Evolutionary conservation across 2,797 vertebrate species (phyloP).

Genomic region (Enteromius paludinosus): DNA sequence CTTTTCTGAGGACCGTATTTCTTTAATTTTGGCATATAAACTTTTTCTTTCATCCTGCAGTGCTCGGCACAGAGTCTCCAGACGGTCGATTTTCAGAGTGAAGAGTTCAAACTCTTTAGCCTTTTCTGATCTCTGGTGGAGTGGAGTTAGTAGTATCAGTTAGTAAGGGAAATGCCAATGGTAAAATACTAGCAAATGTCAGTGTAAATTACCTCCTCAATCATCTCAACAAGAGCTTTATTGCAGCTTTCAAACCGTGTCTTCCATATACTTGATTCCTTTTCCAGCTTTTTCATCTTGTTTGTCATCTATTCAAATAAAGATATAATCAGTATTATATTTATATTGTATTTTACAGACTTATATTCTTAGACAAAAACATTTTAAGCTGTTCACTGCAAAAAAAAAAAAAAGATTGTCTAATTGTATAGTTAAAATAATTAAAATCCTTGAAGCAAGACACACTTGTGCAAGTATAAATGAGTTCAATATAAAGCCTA

Average conservation of each 20-base stretch:
- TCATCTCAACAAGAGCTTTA: conserved; percentile 92
- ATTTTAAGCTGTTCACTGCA: neutral
- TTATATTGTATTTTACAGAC: neutral
- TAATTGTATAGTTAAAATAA: neutral
- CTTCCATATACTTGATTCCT: conserved; percentile 92
- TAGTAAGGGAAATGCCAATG: neutral
- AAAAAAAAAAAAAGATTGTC: neutral
- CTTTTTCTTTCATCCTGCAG: conserved; percentile 91
- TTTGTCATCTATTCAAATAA: conserved; percentile 85
- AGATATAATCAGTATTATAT: neutral
- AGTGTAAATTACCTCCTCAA: conserved; percentile 85
- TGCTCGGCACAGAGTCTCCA: conserved; percentile 90
- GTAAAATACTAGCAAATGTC: neutral
- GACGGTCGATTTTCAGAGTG: conserved; percentile 87
- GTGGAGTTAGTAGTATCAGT: neutral
- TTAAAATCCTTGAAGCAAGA: neutral
- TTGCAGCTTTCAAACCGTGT: conserved; percentile 94
- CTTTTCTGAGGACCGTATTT: conserved; percentile 74
- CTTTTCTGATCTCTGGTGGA: conserved; percentile 85
- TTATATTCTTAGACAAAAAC: neutral
- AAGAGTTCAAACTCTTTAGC: conserved; percentile 90
- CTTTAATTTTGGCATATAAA: conserved; percentile 91
- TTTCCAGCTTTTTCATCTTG: conserved; percentile 96
- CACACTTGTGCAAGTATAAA: neutral
- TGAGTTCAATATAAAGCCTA: neutral